phyloP scores from a whole-genome alignment of 2,888 invertebrate genomes.

The Drosophila macrospina region DNA sequence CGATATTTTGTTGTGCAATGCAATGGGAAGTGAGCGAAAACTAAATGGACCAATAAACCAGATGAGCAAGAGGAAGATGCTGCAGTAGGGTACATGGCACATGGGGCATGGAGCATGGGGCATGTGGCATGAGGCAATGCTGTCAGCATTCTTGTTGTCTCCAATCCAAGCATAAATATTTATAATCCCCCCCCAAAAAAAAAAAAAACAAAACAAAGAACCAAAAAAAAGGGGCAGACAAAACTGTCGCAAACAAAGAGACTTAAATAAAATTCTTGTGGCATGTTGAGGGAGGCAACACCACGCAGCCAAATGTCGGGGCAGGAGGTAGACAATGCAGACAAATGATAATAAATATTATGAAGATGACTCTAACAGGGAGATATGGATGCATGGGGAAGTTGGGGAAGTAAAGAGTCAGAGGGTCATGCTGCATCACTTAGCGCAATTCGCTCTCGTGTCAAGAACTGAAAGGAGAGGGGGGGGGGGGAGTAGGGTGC shows the following conservation, averaged over 20 bases:
- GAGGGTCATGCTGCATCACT: constrained; percentile 67
- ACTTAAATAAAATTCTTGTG: constrained; percentile 63
- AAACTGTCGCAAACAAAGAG: constrained; percentile 39
- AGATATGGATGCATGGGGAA: constrained; percentile 3
- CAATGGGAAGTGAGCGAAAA: constrained; percentile 23
- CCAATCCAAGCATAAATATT: constrained; percentile 71
- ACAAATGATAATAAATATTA: constrained; percentile 77
- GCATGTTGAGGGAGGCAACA: constrained; percentile 37
- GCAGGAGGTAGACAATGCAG: constrained; percentile 32
- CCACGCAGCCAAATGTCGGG: background rate
- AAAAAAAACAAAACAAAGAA: background rate
- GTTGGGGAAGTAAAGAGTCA: constrained; percentile 7
- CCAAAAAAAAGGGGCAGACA: constrained; percentile 15
- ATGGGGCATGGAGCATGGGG: constrained; percentile 1
- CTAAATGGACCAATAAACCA: constrained; percentile 27
- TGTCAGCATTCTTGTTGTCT: constrained; percentile 56
- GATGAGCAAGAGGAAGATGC: background rate
- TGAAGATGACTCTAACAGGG: constrained; percentile 23
- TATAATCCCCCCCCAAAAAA: constrained; percentile 47
- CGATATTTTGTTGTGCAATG: constrained; percentile 18
- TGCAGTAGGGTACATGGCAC: background rate
- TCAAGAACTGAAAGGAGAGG: background rate
- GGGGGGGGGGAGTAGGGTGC: background rate
- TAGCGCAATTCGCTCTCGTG: constrained; percentile 46
- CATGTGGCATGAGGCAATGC: constrained; percentile 11